phyloP scores from a whole-genome alignment of 1,140 invertebrate genomes.

The Chironomus tepperi region DNA sequence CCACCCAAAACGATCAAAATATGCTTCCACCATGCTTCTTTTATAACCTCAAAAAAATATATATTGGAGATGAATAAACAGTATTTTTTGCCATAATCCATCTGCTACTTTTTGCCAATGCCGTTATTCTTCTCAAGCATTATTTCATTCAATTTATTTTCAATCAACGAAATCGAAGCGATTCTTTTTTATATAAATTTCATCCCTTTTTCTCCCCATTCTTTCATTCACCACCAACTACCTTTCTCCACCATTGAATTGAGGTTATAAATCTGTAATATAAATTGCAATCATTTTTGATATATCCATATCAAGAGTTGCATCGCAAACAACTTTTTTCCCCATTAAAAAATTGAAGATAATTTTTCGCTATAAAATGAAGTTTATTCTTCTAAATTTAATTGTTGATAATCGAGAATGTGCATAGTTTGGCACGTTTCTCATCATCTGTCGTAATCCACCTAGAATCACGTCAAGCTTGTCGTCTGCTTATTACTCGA shows the following conservation, averaged over 20 bases:
- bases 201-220: not conserved
- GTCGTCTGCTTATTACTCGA: not conserved
- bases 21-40: no score
- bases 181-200: not conserved
- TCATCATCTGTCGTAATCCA: no score
- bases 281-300: no score
- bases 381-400: not conserved
- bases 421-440: not conserved
- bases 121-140: not conserved
- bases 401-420: not conserved
- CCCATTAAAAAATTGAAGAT: no score
- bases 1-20: not conserved
- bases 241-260: not conserved
- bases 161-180: not conserved
- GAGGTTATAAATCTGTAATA: no score
- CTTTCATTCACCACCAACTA: not conserved
- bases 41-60: no score
- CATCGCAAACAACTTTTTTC: no score
- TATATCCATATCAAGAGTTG: no score
- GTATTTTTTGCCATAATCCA: not conserved
- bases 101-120: not conserved
- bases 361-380: no score
- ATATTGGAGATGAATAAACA: not conserved
- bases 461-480: not conserved
- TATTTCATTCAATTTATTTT: conserved; percentile 23